Evolutionary conservation across 2,113 vertebrate species (phyloP).

Genomic region (Blennius ocellaris): DNA sequence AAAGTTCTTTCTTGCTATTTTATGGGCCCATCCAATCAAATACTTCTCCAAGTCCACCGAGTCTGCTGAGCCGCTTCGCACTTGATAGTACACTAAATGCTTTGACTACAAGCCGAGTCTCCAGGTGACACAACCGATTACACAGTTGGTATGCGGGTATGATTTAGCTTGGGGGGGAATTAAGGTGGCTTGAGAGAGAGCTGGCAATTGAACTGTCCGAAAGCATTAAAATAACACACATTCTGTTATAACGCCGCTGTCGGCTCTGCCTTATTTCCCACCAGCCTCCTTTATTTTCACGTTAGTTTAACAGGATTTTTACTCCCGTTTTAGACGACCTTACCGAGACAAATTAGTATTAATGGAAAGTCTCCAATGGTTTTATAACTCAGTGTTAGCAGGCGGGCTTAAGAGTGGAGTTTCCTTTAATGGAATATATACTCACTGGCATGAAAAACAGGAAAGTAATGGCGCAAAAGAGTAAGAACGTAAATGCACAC

Average conservation of each 20-base stretch:
- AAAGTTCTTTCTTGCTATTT: background rate
- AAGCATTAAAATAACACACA: slow-evolving; percentile 57
- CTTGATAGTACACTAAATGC: slow-evolving; percentile 22
- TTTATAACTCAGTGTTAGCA: slow-evolving; percentile 8
- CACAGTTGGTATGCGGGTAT: slow-evolving; percentile 19
- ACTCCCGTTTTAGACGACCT: slow-evolving; percentile 36
- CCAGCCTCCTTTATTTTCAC: slow-evolving; percentile 46
- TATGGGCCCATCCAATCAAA: slow-evolving; percentile 11
- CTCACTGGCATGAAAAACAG: background rate
- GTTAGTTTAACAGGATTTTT: slow-evolving; percentile 46
- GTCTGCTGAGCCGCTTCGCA: background rate
- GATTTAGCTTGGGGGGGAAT: slow-evolving; percentile 19
- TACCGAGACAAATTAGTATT: slow-evolving; percentile 41
- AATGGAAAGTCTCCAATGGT: slow-evolving; percentile 38
- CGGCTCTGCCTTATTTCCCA: slow-evolving; percentile 57
- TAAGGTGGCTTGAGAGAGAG: slow-evolving; percentile 26
- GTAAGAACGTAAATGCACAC: background rate
- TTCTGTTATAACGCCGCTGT: slow-evolving; percentile 37
- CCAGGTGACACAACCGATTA: slow-evolving; percentile 46
- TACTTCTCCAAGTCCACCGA: background rate
- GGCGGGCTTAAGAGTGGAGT: slow-evolving; percentile 17
- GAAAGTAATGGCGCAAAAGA: background rate
- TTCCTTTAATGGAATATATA: slow-evolving; percentile 3
- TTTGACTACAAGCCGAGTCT: slow-evolving; percentile 16
- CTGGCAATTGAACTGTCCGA: slow-evolving; percentile 60